Evolutionary conservation across 2,888 invertebrate genomes (phyloP).

Genomic region (Rotaria socialis): DNA sequence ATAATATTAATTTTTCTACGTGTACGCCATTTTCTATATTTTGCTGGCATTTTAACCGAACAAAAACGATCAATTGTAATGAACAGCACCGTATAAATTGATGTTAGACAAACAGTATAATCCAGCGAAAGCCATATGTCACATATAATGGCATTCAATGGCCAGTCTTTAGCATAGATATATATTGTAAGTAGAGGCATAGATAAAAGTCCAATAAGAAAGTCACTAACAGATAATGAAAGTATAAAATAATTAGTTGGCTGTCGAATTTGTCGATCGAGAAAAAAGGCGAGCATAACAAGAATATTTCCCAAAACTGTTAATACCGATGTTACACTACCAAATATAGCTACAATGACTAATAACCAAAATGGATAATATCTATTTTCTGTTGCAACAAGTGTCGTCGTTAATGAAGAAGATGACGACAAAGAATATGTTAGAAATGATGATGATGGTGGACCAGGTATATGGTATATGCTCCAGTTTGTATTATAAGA

Average conservation of each 20-base stretch:
- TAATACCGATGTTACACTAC: conserved; percentile 33
- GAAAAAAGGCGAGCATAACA: conserved; percentile 86
- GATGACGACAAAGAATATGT: background rate
- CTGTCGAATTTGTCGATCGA: conserved; percentile 81
- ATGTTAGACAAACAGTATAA: conserved; percentile 95
- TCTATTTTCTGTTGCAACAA: background rate
- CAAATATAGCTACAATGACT: conserved; percentile 3
- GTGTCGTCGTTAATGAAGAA: background rate
- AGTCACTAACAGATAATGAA: conserved; percentile 90
- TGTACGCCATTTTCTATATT: conserved; percentile 92
- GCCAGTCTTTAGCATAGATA: conserved; percentile 84
- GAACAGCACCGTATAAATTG: conserved; percentile 94
- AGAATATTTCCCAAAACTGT: conserved; percentile 75
- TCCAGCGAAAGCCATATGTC: conserved; percentile 97
- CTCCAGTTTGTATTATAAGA: conserved; percentile 5
- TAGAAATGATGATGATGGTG: background rate
- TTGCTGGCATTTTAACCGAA: conserved; percentile 94
- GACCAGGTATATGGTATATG: conserved; percentile 12
- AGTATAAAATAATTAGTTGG: conserved; percentile 99
- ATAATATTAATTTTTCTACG: conserved; percentile 70
- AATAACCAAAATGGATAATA: conserved; percentile 31
- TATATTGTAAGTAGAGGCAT: conserved; percentile 98
- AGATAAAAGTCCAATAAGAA: conserved; percentile 92
- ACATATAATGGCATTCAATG: conserved; percentile 86
- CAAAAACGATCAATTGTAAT: conserved; percentile 98